Base-by-base conservation (phyloP, 2,888 invertebrate genomes). In the Apamea sordens region DNA sequence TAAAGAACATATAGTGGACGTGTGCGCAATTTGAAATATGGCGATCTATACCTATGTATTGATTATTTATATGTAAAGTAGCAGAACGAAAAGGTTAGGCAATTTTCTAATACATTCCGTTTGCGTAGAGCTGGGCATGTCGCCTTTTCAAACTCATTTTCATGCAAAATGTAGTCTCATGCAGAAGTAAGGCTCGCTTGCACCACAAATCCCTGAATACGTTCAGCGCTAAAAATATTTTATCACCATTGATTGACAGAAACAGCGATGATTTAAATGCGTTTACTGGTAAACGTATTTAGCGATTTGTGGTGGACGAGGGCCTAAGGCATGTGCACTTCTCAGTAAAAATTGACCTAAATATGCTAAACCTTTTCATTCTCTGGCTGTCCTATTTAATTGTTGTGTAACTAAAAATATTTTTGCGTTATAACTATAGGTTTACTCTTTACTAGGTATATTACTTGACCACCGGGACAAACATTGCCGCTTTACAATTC, bases 91-190 rank as follows among this genome's bases (percentile, higher is more conserved):
- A 76, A 83, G 50, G n/a, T 36, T 76, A n/a, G 61, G 24, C 28
- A 28, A 53, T 61, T 67, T 77, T 68, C 24, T 21, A 83, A 82
- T 61, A 80, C 83, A 80, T 80, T 80, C 80, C 80, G 28, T 67
- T 67, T 67, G 28, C 21, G 21, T 67, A 28, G 50, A 59, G 50
- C 59, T 21, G n/a, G 10, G n/a, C 53, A n/a, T 47, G 44, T 24
- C n/a, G 24, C 2, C 2, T 61, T 83, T 41, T 56, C 32, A 21
- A 44, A 56, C 44, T 56, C 13, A 47, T 64, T 65, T 59, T 32
- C n/a, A 18, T 44, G 24, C 13, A 28, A 41, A 21, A 53, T 72
- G 3, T 63, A 44, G 73, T 53, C n/a, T n/a, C n/a, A n/a, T n/a
- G n/a, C 47, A 5, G 63, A 73, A 64, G n/a, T n/a, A 53, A 53